Base-by-base conservation (phyloP, 2,888 invertebrate genomes). In the Philonicus albiceps region DNA sequence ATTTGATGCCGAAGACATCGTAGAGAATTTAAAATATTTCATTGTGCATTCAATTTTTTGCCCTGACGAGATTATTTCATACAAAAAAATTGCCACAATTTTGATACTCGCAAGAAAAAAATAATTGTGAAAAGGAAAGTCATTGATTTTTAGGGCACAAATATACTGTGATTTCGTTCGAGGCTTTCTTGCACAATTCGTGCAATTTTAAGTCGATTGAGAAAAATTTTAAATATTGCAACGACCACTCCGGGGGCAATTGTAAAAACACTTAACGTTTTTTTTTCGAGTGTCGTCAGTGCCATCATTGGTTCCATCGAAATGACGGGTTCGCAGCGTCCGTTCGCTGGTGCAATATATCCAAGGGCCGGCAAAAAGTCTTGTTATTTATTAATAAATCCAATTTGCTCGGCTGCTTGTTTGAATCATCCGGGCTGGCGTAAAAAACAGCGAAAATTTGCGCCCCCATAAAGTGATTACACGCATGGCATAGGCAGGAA, bases 401-500 rank as follows among this genome's bases (percentile, higher is more conserved):
- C 2, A 55, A 55, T 55, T 3, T 8, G 55, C 55, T 53, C 53
- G 37, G 37, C 8, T 8, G 55, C 19, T 22, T 8, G 55, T 22
- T 55, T 55, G 55, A 55, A 55, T 55, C 55, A 55, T 55, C 55
- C 55, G 6, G 8, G n/a, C 6, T 8, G 19, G 22, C 22, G 55
- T 1, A 37, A 22, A 55, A 55, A 55, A 55, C 27, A 40, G 43
- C 11, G 19, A 22, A 3, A 76, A 22, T 76, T 43, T 40, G 19
- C 19, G 19, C 7, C 22, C 22, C 43, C 76, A 76, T 76, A 40
- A 34, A 49, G 76, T 27, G 78, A 78, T 78, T 78, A 40, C 78
- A 78, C 27, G 78, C 78, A 78, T 78, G 78, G 22, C 78, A 78
- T 78, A 43, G 37, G 43, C 27, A 78, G 78, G 78, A 78, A 78